Percentiles rank a stretch among this genome's conserved stretches.
Conservation (phyloP, 2,888 invertebrate species). For the Rosalia funebris region DNA sequence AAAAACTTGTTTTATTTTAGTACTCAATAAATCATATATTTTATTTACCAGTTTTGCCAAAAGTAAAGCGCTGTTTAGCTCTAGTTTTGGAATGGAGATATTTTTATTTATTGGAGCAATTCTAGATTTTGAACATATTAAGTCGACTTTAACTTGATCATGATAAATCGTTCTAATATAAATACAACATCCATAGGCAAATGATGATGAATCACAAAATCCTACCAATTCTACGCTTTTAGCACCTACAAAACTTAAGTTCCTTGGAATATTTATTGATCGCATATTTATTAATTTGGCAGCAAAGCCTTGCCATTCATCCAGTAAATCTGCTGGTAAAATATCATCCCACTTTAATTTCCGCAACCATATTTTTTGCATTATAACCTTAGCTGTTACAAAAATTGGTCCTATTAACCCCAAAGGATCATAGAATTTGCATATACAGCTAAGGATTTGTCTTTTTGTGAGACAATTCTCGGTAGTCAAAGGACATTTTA, state of each 20-base stretch:
- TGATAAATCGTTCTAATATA: slow-evolving; percentile 18
- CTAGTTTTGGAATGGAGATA: slow-evolving; percentile 27
- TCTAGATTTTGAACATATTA: slow-evolving; percentile 33
- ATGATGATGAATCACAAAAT: slow-evolving; percentile 30
- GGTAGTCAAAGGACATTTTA: not conserved
- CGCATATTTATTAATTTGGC: not conserved
- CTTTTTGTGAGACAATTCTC: slow-evolving; percentile 9
- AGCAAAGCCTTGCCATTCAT: slow-evolving; percentile 5
- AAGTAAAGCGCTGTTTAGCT: slow-evolving; percentile 35
- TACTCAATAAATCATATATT: slow-evolving; percentile 13
- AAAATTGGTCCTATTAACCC: slow-evolving; percentile 12
- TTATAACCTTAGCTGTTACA: slow-evolving; percentile 17
- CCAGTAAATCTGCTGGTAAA: slow-evolving; percentile 6
- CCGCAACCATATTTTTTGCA: slow-evolving; percentile 20
- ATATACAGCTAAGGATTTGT: slow-evolving; percentile 16
- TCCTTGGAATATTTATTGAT: slow-evolving; percentile 18
- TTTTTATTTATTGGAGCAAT: slow-evolving; percentile 33
- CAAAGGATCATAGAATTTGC: slow-evolving; percentile 23
- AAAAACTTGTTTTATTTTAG: slow-evolving; percentile 11
- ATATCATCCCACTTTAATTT: slow-evolving; percentile 22
- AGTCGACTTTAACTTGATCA: slow-evolving; percentile 4
- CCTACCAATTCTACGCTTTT: slow-evolving; percentile 24
- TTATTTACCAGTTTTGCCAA: slow-evolving; percentile 26
- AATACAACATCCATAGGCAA: slow-evolving; percentile 32
- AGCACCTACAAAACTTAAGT: not conserved